Base-by-base conservation (phyloP, 2,888 invertebrate species). In the Malacosoma neustria region DNA sequence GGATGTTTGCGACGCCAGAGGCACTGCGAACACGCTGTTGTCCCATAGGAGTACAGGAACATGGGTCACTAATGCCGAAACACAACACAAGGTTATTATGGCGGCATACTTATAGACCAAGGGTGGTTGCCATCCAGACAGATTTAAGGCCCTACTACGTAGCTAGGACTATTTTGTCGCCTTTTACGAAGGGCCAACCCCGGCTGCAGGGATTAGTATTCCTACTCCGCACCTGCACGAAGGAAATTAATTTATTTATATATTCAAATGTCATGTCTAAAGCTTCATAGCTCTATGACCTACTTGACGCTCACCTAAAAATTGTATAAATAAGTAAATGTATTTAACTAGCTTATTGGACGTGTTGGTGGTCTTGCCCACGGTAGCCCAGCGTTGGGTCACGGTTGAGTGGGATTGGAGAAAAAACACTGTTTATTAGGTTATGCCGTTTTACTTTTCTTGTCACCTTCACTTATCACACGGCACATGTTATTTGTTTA, bases 261-360 rank as follows among this genome's bases (percentile, higher is more conserved):
- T 4, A 34, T 29, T 29, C 5, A 1, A 29, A 13, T 6, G 13
- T 3, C 37, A 1, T 30, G 3, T 30, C 32, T 32, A n/a, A 14
- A 13, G 7, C 11, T 50, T 48, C 11, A 0, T 29, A 51, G 3
- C 15, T 46, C 67, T 61, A 37, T 29, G 5, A 22, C 36, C 30
- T 41, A 47, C 47, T 42, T 32, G 44, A 49, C 51, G 49, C 49
- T 50, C 48, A 47, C 39, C 47, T 42, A 46, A 53, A 22, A 22
- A 22, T 50, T 56, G 56, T 56, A 63, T 65, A 71, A 68, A 64
- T 59, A 69, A 44, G 57, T 66, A 67, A 66, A 68, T 62, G 64
- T 70, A 57, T 69, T 67, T 60, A 54, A 50, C 35, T 15, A 39
- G 34, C 29, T 14, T 22, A 22, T 22, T 22, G 15, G 35, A 22